A percentile compares a stretch with the other conserved stretches of the same genome.
Conservation (phyloP, 2,888 invertebrate genomes). For the Drosophila mercatorum region DNA sequence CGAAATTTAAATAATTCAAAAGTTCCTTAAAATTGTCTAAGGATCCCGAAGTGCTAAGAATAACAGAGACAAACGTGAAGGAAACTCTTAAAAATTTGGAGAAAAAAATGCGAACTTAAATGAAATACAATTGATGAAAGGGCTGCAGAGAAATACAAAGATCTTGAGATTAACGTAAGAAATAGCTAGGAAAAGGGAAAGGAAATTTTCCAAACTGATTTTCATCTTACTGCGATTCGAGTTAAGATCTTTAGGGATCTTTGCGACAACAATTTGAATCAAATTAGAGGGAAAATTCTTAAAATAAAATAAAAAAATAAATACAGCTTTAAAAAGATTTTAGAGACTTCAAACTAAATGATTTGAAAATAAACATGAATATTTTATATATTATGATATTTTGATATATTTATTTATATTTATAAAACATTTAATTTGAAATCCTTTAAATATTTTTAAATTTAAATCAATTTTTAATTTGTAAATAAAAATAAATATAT, state of each 20-base stretch:
- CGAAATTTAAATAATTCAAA: slow-evolving; percentile 27
- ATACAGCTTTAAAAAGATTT: too few relatives aligned
- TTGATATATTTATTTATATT: too few relatives aligned
- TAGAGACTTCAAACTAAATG: too few relatives aligned
- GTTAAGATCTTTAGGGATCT: background rate
- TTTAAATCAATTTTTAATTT: too few relatives aligned
- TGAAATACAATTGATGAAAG: background rate
- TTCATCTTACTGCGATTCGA: background rate
- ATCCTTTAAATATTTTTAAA: background rate
- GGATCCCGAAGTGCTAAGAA: background rate
- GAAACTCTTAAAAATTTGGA: background rate
- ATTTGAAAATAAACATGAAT: too few relatives aligned
- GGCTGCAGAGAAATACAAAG: background rate
- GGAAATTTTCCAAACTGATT: background rate
- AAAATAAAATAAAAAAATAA: background rate
- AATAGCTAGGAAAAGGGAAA: too few relatives aligned
- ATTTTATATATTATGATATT: too few relatives aligned
- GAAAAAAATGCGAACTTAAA: background rate
- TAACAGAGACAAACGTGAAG: background rate
- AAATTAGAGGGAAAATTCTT: too few relatives aligned
- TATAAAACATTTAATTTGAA: background rate
- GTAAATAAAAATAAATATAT: background rate
- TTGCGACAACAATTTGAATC: background rate
- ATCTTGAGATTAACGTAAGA: background rate
- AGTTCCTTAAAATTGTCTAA: background rate